Conservation (phyloP, 2,797 vertebrate genomes). For the Coreius guichenoti region DNA sequence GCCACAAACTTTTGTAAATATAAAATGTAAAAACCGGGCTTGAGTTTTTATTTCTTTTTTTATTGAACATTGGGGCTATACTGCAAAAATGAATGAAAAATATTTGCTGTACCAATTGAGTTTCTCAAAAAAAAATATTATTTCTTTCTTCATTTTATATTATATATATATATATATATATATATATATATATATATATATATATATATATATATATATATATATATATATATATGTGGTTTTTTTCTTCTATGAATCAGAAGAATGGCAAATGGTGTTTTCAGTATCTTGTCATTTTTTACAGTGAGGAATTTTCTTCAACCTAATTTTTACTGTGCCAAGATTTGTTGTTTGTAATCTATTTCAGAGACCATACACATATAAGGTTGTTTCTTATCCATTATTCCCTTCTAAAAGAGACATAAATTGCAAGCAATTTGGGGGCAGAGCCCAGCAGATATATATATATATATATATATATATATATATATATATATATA, state of each 20-base stretch:
- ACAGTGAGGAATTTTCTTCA: not conserved
- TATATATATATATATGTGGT: too few relatives aligned
- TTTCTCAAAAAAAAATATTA: not conserved
- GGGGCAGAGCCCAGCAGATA: constrained; percentile 13
- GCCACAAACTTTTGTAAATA: constrained; percentile 79
- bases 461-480: not conserved
- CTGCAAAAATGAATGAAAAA: not conserved
- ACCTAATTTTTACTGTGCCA: not conserved
- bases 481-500: not conserved
- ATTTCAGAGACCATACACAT: not conserved
- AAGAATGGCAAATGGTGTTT: not conserved
- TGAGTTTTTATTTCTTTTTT: not conserved
- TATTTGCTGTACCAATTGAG: not conserved
- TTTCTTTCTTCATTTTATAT: too few relatives aligned
- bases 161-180: too few relatives aligned
- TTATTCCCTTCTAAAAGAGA: not conserved
- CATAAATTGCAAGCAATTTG: constrained; percentile 15
- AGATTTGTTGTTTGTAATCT: not conserved
- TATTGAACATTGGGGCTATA: not conserved
- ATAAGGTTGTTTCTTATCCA: not conserved
- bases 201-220: too few relatives aligned
- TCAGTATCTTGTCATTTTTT: not conserved
- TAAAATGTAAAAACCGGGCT: constrained; percentile 62
- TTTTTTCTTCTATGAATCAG: not conserved
- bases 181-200: too few relatives aligned